Evolutionary conservation across 2,797 vertebrate species (phyloP), one percentile per base, ranked within the genome.

Genomic region (Fundulus diaphanus): DNA sequence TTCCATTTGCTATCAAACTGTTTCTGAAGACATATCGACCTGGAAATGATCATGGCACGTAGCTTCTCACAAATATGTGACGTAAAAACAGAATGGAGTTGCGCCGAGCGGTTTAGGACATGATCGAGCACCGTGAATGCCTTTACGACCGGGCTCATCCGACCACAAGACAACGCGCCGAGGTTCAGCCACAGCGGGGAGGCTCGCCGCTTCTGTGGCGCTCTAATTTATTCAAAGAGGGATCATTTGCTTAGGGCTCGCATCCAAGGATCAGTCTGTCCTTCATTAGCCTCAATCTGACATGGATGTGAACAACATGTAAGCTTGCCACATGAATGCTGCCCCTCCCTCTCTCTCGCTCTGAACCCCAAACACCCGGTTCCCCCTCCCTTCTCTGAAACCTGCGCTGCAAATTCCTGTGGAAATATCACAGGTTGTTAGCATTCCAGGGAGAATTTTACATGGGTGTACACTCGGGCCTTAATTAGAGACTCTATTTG

Each of bases 231-330:
- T 92, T 91, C 89, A 89, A 87, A 90, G 85, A 88, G 72, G 89
- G 87, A 92, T 93, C 82, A 90, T 93, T 93, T 92, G 86, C 90
- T 92, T 91, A 91, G 87, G 88, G 85, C 87, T 90, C 42, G 85
- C 87, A 90, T 91, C 88, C 88, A 90, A 88, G 86, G 88, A 92
- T 92, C 88, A 90, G 88, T 78, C 88, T 90, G 90, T 90, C 90
- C 90, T 93, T 93, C 88, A 94, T 94, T 94, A 93, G 90, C 88
- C 85, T 87, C 92, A 85, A 90, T 91, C 91, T 91, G 91, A 94
- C 92, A 92, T 72, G 85, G 87, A 92, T 92, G 90, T 85, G 90
- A 92, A 92, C 90, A 92, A 91, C 88, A 92, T 90, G 92, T 86
- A 92, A 86, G 85, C 83, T 89, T 91, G 86, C 91, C 84, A 90